Base-by-base conservation (phyloP, 2,797 vertebrate species). In the Taeniopygia guttata region DNA sequence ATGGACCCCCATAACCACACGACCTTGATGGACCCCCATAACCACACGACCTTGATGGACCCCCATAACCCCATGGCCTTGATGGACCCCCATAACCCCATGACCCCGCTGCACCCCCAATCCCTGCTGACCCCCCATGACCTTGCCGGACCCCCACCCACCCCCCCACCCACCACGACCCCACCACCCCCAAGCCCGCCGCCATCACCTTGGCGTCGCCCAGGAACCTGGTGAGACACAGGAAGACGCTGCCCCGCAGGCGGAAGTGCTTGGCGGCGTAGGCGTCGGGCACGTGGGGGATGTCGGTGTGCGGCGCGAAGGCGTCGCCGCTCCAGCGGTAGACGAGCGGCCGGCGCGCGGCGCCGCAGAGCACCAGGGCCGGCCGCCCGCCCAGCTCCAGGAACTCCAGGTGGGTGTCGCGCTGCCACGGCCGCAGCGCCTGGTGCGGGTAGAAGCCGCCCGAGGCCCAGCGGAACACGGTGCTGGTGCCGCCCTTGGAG, bases 401-500 rank as follows among this genome's bases (percentile, higher is more conserved):
- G 74, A 76, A 63, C 38, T 76, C 58, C 58, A 76, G 58, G 58
- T 76, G 74, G 27, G 73, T 90, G 10, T 54, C 89, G 26, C 92
- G 55, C 18, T 69, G 92, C 92, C 92, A 93, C 0, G 87, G 38
- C 0, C 83, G 60, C 1, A 93, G 68, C 1, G 13, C 9, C 18
- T 93, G 92, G 56, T 87, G 78, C 18, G 92, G 92, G 83, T 90
- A 90, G 56, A 93, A 93, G 8, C 99, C 99, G 0, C 98, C 98
- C 23, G 98, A 98, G 11, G 98, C 98, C 96, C 98, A 99, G 3
- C 98, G 98, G 84, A 99, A 99, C 77, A 99, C 97, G 21, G 98
- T 99, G 95, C 98, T 99, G 93, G 98, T 98, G 27, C 99, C 99
- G 0, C 98, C 99, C 90, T 99, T 99, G 93, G 99, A 99, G 95